Evolutionary conservation across 2,113 vertebrate species (phyloP).

Genomic region (Neolamprologus longior): DNA sequence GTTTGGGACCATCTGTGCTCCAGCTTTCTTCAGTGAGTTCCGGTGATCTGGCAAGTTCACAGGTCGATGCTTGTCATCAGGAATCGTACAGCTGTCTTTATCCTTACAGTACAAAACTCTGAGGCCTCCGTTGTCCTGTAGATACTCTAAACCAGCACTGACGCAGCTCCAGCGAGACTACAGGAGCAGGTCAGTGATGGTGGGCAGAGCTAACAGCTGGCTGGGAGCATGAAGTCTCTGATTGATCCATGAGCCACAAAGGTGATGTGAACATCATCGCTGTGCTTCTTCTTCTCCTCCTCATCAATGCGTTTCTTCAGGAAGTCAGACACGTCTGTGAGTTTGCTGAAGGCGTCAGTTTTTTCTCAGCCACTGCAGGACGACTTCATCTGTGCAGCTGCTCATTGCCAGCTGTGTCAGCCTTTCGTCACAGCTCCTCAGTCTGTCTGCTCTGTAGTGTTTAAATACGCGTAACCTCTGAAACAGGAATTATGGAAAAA

Average conservation of each 20-base stretch:
- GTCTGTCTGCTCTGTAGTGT: not conserved
- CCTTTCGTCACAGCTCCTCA: not conserved
- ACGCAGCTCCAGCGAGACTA: not conserved
- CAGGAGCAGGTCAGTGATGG: not conserved
- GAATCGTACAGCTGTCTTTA: accelerated
- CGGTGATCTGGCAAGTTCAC: not conserved
- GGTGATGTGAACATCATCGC: not conserved
- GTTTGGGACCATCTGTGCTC: not conserved
- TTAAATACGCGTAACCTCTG: not conserved
- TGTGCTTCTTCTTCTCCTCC: not conserved
- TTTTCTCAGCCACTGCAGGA: not conserved
- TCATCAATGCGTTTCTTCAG: not conserved
- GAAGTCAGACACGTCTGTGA: not conserved
- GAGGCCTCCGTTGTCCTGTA: not conserved
- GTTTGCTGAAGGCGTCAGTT: not conserved
- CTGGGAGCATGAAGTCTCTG: not conserved
- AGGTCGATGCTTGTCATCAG: not conserved
- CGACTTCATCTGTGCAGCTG: not conserved
- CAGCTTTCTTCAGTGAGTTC: not conserved
- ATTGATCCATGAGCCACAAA: not conserved
- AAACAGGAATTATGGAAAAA: not conserved
- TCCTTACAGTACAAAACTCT: accelerated
- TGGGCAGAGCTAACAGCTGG: not conserved
- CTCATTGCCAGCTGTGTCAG: not conserved
- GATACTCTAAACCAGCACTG: accelerated